A percentile compares a stretch with the other conserved stretches of the same genome.
phyloP scores from a whole-genome alignment of 2,797 vertebrate genomes.

The Phataginus tricuspis region DNA sequence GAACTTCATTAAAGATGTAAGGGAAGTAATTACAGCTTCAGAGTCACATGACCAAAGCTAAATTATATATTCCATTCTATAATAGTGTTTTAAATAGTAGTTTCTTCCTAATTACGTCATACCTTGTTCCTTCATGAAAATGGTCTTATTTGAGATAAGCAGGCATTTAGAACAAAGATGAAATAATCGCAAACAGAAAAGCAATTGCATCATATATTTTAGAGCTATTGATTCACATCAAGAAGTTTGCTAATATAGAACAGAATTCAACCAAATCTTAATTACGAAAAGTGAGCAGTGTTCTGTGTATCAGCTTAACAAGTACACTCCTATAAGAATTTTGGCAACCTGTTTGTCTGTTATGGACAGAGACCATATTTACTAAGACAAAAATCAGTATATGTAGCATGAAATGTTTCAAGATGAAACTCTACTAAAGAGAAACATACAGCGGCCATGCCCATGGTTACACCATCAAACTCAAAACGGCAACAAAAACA shows the following conservation, averaged over 20 bases:
- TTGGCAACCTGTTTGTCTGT: slow-evolving; percentile 36
- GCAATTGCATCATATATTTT: background rate
- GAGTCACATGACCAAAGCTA: background rate
- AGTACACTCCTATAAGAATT: background rate
- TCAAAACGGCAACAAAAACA: slow-evolving; percentile 26
- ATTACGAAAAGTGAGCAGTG: background rate
- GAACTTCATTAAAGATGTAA: slow-evolving; percentile 36
- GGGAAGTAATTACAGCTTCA: slow-evolving; percentile 41
- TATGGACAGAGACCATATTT: background rate
- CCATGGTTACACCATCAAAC: background rate
- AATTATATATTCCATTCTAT: slow-evolving; percentile 4
- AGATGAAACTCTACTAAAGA: background rate
- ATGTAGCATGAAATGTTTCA: background rate
- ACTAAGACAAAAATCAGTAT: background rate
- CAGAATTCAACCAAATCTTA: slow-evolving; percentile 5
- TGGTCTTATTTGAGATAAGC: slow-evolving; percentile 27
- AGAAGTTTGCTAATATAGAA: background rate
- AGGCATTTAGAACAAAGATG: background rate
- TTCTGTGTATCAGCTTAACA: background rate
- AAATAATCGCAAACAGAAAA: slow-evolving; percentile 63
- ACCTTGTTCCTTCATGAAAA: slow-evolving; percentile 52
- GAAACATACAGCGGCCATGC: background rate
- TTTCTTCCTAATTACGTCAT: slow-evolving; percentile 55
- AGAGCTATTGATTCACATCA: background rate
- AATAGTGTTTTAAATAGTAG: background rate